Percentiles rank a stretch among this genome's conserved stretches.
Evolutionary conservation across 2,797 vertebrate genomes (phyloP).

Genomic region (Hozukius guyotensis): DNA sequence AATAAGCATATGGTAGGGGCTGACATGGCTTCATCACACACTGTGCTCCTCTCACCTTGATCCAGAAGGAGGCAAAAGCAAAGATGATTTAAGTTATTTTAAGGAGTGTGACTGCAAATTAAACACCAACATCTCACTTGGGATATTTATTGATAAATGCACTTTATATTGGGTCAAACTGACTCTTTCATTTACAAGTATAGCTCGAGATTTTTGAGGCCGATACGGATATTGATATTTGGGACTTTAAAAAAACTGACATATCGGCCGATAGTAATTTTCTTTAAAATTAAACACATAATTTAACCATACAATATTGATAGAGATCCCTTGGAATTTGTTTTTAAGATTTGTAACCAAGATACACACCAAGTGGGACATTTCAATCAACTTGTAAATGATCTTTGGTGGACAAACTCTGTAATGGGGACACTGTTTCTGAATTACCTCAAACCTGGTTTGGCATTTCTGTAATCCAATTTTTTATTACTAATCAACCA

Average conservation of each 20-base stretch:
- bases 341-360: neutral
- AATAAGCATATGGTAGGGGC: slow-evolving; percentile 72
- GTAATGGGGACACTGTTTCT: neutral
- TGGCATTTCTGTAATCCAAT: neutral
- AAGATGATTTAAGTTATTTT: neutral
- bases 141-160: neutral
- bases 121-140: neutral
- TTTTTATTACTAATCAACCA: neutral
- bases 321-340: neutral
- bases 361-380: neutral
- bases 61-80: slow-evolving; percentile 17
- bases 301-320: neutral
- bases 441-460: neutral
- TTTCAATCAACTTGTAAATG: neutral
- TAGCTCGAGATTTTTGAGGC: neutral
- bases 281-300: neutral
- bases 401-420: neutral
- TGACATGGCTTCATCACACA: slow-evolving; percentile 55
- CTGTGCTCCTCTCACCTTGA: slow-evolving; percentile 60
- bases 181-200: neutral
- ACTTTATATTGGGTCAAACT: neutral
- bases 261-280: neutral
- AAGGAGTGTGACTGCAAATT: slow-evolving; percentile 15
- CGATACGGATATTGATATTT: neutral
- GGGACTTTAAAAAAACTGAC: neutral